Percentiles rank a stretch among this genome's conserved stretches.
Conservation (phyloP, 2,888 invertebrate species). For the Volucella bombylans region DNA sequence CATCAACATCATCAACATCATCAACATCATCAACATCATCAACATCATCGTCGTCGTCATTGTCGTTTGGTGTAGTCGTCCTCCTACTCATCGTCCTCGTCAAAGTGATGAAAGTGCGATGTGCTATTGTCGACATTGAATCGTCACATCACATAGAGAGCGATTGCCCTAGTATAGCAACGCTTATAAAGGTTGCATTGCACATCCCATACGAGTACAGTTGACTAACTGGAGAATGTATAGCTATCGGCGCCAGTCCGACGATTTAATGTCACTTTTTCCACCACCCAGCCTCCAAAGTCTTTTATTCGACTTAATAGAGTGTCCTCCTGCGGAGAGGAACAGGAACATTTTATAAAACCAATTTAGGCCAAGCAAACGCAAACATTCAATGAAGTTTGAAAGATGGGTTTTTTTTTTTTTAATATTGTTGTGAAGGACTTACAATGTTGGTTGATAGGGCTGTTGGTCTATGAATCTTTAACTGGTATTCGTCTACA, state of each 20-base stretch:
- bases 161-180: constrained; percentile 38
- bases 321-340: constrained; percentile 43
- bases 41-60: too few species aligned
- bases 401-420: constrained; percentile 40
- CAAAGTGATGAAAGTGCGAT: constrained; percentile 68
- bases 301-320: background rate
- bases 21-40: too few species aligned
- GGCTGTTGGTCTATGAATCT: too few species aligned
- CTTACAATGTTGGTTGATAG: too few species aligned
- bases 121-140: constrained; percentile 10
- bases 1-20: too few species aligned
- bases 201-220: constrained; percentile 17
- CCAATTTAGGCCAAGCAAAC: constrained; percentile 53
- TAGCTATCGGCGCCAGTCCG: constrained; percentile 69
- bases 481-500: too few species aligned
- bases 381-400: constrained; percentile 36
- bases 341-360: constrained; percentile 35
- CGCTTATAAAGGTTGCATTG: constrained; percentile 54
- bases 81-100: constrained; percentile 34
- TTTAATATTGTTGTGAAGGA: constrained; percentile 5
- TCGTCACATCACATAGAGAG: constrained; percentile 17
- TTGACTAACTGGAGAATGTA: constrained; percentile 23
- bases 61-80: too few species aligned
- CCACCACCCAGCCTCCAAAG: background rate
- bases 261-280: constrained; percentile 62